Evolutionary conservation across 2,888 invertebrate genomes (phyloP).

Genomic region (Galeopsomyia nigrocyanea): DNA sequence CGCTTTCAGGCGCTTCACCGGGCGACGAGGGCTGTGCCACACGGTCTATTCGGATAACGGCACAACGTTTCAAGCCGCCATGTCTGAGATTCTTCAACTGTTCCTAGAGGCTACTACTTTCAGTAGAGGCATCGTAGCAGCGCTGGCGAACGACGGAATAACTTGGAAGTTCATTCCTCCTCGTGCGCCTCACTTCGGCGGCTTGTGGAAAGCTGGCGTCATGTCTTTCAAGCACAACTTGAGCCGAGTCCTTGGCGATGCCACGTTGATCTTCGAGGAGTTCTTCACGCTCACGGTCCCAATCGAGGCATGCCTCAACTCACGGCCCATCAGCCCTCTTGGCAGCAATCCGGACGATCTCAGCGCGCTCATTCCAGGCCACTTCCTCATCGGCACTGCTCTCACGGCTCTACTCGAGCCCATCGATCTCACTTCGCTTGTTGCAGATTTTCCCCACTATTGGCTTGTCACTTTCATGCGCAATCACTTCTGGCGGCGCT

Average conservation of each 20-base stretch:
- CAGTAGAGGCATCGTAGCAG: not conserved
- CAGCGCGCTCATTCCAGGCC: conserved; percentile 56
- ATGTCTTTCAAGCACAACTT: conserved; percentile 53
- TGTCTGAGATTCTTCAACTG: not conserved
- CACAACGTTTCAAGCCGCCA: not conserved
- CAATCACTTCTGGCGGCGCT: not conserved
- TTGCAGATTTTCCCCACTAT: too few species aligned
- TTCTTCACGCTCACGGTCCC: conserved; percentile 51
- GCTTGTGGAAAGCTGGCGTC: conserved; percentile 7
- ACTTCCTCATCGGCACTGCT: conserved; percentile 57
- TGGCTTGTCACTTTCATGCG: not conserved
- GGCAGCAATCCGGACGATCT: conserved; percentile 50
- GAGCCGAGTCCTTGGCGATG: conserved; percentile 46
- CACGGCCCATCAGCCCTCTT: conserved; percentile 53
- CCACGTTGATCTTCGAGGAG: conserved; percentile 54
- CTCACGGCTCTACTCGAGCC: conserved; percentile 48
- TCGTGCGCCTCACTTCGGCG: too few species aligned
- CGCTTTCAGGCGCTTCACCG: not conserved
- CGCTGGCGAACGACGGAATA: not conserved
- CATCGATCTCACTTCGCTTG: too few species aligned
- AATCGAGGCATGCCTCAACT: conserved; percentile 56
- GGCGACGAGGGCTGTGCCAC: not conserved
- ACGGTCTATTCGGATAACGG: not conserved
- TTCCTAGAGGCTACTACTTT: not conserved
- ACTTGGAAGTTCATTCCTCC: too few species aligned